A percentile compares a stretch with the other conserved stretches of the same genome.
These are phyloP conservation scores for Sebastes variabilis DNA, from an alignment of 2,797 vertebrate genomes.

Conservation along the genomic window DNA sequence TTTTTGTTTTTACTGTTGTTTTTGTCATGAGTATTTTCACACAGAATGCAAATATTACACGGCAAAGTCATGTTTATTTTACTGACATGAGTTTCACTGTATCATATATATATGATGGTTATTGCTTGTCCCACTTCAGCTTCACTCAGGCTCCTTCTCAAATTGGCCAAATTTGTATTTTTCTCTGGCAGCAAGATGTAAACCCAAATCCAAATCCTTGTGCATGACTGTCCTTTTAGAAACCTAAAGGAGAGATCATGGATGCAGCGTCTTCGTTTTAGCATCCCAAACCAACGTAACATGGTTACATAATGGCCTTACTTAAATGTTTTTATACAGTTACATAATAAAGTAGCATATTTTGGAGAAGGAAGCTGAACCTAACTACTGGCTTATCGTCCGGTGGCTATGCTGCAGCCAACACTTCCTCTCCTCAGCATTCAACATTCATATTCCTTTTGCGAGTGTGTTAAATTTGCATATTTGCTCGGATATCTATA, in stretches of 20 bases:
- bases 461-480: not conserved
- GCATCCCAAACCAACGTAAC: not conserved
- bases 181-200: not conserved
- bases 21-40: no score
- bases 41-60: no score
- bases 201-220: not conserved
- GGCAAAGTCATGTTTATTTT: not conserved
- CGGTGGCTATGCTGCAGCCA: not conserved
- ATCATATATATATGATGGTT: not conserved
- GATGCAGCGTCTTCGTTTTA: not conserved
- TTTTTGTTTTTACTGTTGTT: no score
- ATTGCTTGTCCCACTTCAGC: not conserved
- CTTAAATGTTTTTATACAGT: not conserved
- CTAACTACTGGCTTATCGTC: not conserved
- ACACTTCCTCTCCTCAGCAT: not conserved
- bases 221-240: not conserved
- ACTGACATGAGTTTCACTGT: not conserved
- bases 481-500: slow-evolving; percentile 17
- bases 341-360: not conserved
- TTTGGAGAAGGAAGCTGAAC: not conserved
- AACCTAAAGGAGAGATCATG: not conserved
- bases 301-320: not conserved
- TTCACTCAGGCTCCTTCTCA: not conserved
- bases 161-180: not conserved
- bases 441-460: not conserved